These are phyloP conservation scores for Hippocampus kuda DNA, from an alignment of 2,797 vertebrate species.

Conservation along the genomic window DNA sequence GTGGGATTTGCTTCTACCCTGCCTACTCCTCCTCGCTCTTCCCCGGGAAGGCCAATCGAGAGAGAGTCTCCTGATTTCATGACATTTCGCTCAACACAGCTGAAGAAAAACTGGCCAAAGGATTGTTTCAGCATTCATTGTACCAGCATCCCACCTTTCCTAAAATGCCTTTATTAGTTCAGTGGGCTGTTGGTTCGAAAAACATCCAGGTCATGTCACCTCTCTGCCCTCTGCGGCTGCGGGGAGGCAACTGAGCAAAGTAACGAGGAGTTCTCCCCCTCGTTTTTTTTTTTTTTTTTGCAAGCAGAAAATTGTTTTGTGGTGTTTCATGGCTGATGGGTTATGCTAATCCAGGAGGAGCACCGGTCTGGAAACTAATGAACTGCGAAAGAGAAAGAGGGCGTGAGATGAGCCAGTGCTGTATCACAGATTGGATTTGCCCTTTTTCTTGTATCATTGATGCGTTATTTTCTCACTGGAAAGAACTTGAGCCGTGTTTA, in stretches of 20 bases:
- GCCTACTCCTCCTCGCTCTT: too few relatives aligned
- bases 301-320: slow-evolving; percentile 76
- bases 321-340: slow-evolving; percentile 82
- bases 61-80: neutral
- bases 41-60: neutral
- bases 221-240: slow-evolving; percentile 39
- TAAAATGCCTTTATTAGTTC: slow-evolving; percentile 55
- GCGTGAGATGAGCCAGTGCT: slow-evolving; percentile 64
- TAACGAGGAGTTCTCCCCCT: slow-evolving; percentile 15
- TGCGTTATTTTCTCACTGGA: slow-evolving; percentile 65
- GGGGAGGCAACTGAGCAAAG: slow-evolving; percentile 45
- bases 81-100: neutral
- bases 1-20: too few relatives aligned
- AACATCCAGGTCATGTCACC: slow-evolving; percentile 53
- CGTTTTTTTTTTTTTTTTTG: slow-evolving; percentile 46
- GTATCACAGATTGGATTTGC: slow-evolving; percentile 67
- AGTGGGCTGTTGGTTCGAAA: slow-evolving; percentile 50
- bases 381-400: slow-evolving; percentile 62
- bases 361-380: slow-evolving; percentile 84
- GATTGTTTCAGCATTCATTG: neutral
- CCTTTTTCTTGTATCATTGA: slow-evolving; percentile 74
- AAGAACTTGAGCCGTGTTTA: slow-evolving; percentile 31
- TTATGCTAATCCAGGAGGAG: slow-evolving; percentile 86
- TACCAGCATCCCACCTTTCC: slow-evolving; percentile 1
- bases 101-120: too few relatives aligned